Evolutionary conservation across 2,888 invertebrate genomes (phyloP), one percentile per base, ranked within the genome.

Genomic region (Tuta absoluta): DNA sequence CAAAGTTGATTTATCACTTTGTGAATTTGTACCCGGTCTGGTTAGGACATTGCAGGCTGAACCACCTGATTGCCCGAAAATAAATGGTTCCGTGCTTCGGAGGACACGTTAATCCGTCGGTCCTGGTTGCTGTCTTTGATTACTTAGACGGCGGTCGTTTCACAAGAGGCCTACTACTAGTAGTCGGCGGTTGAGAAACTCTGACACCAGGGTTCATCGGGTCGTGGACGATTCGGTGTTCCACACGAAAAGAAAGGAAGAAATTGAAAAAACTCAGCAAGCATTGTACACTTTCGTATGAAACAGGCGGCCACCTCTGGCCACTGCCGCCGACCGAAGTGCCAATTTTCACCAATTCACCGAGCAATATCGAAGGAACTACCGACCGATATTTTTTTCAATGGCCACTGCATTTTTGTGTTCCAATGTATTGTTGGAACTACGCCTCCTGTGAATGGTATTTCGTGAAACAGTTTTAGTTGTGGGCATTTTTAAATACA

Each of bases 331-430:
- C 66, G 56, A 24, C 61, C 53, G 63, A 69, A 70, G 75, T 76
- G 77, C 78, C 79, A 80, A 79, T 81, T 79, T 74, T 72, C 74
- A 71, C 77, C 76, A 75, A 76, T 78, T 72, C 75, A 69, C 69
- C 68, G 67, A 67, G 69, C 75, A 72, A 71, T 80, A 78, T 77
- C 75, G 76, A 71, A 75, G 69, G 72, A 68, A 71, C 61, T 63
- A 38, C 67, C 59, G 66, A 68, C 68, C 67, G 21, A 56, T 41
- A 45, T 67, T 72, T 71, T 76, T 75, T 73, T 59, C 45, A 17
- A 23, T 53, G 57, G 45, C 24, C 28, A 28, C 24, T 57, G 53
- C 53, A 53, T 53, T 53, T 53, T 49, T 49, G 49, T 53, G 53
- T 53, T 53, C 28, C 53, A 53, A 53, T 53, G 28, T n/a, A 45